A percentile compares a stretch with the other conserved stretches of the same genome.
phyloP scores from a whole-genome alignment of 1,140 invertebrate genomes.

The Drosophila pachea region DNA sequence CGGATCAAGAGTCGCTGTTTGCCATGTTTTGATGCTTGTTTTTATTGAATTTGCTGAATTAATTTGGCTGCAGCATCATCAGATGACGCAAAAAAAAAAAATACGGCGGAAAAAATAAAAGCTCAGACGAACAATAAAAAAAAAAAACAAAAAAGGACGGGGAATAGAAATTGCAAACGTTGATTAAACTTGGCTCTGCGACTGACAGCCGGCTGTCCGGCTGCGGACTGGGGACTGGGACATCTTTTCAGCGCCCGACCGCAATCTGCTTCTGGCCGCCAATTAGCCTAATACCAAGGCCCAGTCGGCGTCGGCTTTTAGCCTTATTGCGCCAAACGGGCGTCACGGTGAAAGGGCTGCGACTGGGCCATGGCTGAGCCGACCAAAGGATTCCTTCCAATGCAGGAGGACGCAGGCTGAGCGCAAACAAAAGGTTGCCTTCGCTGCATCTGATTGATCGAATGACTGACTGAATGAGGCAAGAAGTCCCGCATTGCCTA shows the following conservation, averaged over 20 bases:
- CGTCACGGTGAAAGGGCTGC: slow-evolving; percentile 44
- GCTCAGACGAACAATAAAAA: slow-evolving; percentile 6
- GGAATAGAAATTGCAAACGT: slow-evolving; percentile 52
- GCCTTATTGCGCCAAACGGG: slow-evolving; percentile 55
- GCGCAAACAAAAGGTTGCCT: neutral
- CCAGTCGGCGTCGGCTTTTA: slow-evolving; percentile 60
- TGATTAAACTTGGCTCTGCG: slow-evolving; percentile 67
- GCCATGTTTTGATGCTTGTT: slow-evolving; percentile 72
- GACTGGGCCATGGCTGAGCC: neutral
- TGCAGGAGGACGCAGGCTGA: neutral
- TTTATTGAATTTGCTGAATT: slow-evolving; percentile 77
- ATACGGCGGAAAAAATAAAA: slow-evolving; percentile 22
- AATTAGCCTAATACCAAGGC: slow-evolving; percentile 72
- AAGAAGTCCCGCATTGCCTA: too few species aligned
- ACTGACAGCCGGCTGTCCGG: slow-evolving; percentile 45
- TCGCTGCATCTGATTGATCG: neutral
- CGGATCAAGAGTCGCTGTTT: slow-evolving; percentile 56
- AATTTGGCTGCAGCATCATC: slow-evolving; percentile 60
- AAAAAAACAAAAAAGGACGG: slow-evolving; percentile 13
- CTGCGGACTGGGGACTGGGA: too few species aligned
- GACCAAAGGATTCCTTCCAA: too few species aligned
- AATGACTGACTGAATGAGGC: neutral
- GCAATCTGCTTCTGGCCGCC: slow-evolving; percentile 38
- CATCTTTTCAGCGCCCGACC: slow-evolving; percentile 51
- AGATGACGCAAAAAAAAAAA: slow-evolving; percentile 28